These are phyloP conservation scores for Xestia rhomboidea DNA, from an alignment of 2,888 invertebrate species.

Conservation along the genomic window DNA sequence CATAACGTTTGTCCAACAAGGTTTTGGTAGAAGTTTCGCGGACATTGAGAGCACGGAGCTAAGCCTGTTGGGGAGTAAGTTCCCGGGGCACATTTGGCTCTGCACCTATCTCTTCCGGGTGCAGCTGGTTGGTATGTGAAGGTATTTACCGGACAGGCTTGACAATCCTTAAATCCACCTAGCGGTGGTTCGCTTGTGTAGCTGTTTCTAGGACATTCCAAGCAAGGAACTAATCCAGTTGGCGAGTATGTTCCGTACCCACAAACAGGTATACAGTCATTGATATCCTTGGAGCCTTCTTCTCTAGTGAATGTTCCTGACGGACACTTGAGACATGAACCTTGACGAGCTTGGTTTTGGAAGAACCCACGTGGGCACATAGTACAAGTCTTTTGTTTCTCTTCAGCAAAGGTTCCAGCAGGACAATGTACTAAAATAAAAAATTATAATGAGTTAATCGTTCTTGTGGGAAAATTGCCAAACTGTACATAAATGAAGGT, in stretches of 20 bases:
- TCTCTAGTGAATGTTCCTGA: slow-evolving; percentile 97
- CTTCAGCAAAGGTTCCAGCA: slow-evolving; percentile 97
- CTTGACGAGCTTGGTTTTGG: slow-evolving; percentile 97
- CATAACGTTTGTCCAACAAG: slow-evolving; percentile 96
- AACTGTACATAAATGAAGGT: slow-evolving; percentile 8
- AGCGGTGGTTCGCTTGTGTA: slow-evolving; percentile 96
- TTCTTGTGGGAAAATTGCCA: slow-evolving; percentile 12
- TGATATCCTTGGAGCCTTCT: slow-evolving; percentile 96
- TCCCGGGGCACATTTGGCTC: slow-evolving; percentile 97
- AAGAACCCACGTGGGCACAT: slow-evolving; percentile 98
- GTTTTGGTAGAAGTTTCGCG: slow-evolving; percentile 97
- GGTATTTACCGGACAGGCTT: slow-evolving; percentile 96
- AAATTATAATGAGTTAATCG: slow-evolving; percentile 11
- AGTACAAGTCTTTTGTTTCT: slow-evolving; percentile 97
- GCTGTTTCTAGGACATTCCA: slow-evolving; percentile 98
- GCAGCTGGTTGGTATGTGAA: slow-evolving; percentile 98
- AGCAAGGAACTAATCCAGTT: slow-evolving; percentile 97
- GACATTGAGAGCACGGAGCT: slow-evolving; percentile 98
- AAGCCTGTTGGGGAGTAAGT: slow-evolving; percentile 98
- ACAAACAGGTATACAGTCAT: slow-evolving; percentile 97
- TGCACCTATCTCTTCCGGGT: slow-evolving; percentile 94
- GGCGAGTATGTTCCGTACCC: slow-evolving; percentile 99
- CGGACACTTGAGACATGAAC: slow-evolving; percentile 97
- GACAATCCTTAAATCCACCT: slow-evolving; percentile 98
- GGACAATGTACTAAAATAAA: slow-evolving; percentile 96